Conservation (phyloP, 2,113 vertebrate genomes). For the Prionailurus bengalensis region DNA sequence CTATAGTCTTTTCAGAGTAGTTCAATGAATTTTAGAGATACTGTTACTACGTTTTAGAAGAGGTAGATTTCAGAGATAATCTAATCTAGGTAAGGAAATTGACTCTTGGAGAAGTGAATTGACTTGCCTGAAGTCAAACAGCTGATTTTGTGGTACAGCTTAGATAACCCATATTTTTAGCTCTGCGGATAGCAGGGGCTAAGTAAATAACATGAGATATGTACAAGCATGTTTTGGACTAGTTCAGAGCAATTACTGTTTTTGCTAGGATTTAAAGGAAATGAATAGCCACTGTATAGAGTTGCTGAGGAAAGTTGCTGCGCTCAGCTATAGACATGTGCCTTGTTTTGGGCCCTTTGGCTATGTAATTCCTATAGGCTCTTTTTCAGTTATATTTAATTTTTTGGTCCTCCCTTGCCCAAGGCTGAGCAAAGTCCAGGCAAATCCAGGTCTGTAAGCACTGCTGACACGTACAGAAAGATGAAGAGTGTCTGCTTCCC, state of each 20-base stretch:
- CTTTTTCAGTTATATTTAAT: neutral
- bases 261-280: conserved; percentile 9
- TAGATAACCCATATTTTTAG: conserved; percentile 1
- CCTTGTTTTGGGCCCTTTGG: neutral
- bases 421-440: conserved; percentile 39
- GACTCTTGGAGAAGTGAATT: conserved; percentile 29
- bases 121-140: neutral
- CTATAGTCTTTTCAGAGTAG: neutral
- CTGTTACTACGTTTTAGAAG: conserved; percentile 17
- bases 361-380: conserved; percentile 16
- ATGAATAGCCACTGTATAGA: neutral
- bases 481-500: neutral
- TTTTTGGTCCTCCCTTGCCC: neutral
- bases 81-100: conserved; percentile 28
- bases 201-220: neutral
- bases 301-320: neutral
- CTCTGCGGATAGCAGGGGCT: neutral
- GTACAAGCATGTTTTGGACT: neutral
- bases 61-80: conserved; percentile 16
- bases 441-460: neutral
- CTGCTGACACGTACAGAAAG: neutral
- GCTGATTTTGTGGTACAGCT: neutral
- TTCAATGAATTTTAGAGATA: conserved; percentile 63
- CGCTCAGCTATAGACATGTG: neutral
- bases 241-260: neutral